Percentiles rank a stretch among this genome's conserved stretches.
These are phyloP conservation scores for Gobio occitaniae DNA, from an alignment of 2,797 vertebrate species.

Conservation along the genomic window DNA sequence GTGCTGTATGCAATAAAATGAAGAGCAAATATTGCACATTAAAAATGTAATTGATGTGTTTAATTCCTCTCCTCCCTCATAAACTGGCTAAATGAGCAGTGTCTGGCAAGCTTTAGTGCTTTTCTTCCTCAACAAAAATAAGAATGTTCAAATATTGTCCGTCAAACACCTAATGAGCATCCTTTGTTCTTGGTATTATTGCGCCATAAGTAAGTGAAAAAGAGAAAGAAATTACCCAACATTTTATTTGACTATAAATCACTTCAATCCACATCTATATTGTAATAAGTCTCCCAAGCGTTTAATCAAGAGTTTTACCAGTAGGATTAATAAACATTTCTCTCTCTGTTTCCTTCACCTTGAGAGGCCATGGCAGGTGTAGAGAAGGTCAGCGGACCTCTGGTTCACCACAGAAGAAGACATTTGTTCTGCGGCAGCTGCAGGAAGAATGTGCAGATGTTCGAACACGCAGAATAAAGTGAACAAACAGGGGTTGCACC, in stretches of 20 bases:
- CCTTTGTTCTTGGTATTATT: too few species aligned
- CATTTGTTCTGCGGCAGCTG: slow-evolving; percentile 57
- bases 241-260: background rate
- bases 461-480: slow-evolving; percentile 1
- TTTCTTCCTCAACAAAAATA: background rate
- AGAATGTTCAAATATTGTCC: background rate
- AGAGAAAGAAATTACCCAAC: too few species aligned
- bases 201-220: too few species aligned
- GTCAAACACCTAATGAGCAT: too few species aligned
- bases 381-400: slow-evolving; percentile 52
- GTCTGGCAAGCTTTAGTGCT: too few species aligned
- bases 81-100: background rate
- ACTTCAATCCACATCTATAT: background rate
- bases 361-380: slow-evolving; percentile 52
- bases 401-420: slow-evolving; percentile 56
- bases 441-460: slow-evolving; percentile 41
- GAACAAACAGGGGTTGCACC: background rate
- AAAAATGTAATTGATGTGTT: background rate
- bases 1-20: background rate
- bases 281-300: background rate
- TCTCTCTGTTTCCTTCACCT: background rate
- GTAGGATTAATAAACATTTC: background rate
- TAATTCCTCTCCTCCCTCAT: background rate
- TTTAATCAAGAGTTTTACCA: background rate
- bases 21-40: background rate